Evolutionary conservation across 2,888 invertebrate genomes (phyloP).

Genomic region (Chouioia cunea): DNA sequence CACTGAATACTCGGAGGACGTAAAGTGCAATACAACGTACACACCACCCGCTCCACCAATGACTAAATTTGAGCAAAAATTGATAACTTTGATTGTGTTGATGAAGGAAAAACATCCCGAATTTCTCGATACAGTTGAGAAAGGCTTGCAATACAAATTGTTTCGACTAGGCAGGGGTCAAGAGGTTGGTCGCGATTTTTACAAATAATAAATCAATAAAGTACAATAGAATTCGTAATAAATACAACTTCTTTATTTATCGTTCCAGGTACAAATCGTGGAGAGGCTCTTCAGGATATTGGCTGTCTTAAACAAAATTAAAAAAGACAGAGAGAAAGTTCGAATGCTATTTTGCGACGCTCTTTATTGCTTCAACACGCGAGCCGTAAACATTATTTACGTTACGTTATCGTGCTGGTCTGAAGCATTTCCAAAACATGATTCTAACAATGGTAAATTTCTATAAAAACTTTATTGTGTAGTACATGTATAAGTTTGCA

Average conservation of each 20-base stretch:
- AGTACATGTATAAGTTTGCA: constrained; percentile 35
- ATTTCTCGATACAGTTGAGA: constrained; percentile 52
- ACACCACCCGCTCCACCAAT: constrained; percentile 69
- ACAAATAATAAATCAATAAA: constrained; percentile 29
- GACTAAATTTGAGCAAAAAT: constrained; percentile 66
- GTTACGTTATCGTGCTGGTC: constrained; percentile 68
- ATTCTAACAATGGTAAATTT: constrained; percentile 54
- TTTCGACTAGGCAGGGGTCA: constrained; percentile 51
- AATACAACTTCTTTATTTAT: constrained; percentile 29
- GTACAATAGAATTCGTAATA: background rate
- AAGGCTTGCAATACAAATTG: constrained; percentile 57
- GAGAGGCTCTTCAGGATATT: constrained; percentile 57
- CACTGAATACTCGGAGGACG: constrained; percentile 49
- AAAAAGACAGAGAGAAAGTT: constrained; percentile 67
- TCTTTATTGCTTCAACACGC: constrained; percentile 66
- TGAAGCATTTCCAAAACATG: constrained; percentile 67
- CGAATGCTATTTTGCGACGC: constrained; percentile 68
- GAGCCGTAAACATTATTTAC: constrained; percentile 65
- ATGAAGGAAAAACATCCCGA: constrained; percentile 59
- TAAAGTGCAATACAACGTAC: constrained; percentile 62
- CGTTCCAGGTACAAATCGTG: constrained; percentile 50
- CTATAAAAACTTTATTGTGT: constrained; percentile 41
- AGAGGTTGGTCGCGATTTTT: constrained; percentile 42
- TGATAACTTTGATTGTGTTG: constrained; percentile 64
- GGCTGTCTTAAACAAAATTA: constrained; percentile 57